A percentile compares a stretch with the other conserved stretches of the same genome.
These are phyloP conservation scores for Sterrhoptilus dennistouni DNA, from an alignment of 2,113 vertebrate species.

Conservation along the genomic window DNA sequence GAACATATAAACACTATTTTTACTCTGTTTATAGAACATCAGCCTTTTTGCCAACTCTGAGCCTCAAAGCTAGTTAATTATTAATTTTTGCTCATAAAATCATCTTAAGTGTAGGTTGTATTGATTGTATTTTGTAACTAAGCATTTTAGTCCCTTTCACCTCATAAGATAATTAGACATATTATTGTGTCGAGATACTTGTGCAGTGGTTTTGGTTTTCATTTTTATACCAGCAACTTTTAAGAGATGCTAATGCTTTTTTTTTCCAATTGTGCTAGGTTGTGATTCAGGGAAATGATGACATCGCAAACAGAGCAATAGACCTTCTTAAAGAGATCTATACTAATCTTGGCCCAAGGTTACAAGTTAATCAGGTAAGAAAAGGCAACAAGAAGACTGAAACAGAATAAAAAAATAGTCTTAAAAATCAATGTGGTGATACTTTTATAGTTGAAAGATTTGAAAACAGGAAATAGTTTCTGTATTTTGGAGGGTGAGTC, in stretches of 20 bases:
- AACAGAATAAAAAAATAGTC: background rate
- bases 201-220: background rate
- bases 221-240: background rate
- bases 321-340: conserved; percentile 99
- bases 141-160: background rate
- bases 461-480: background rate
- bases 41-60: background rate
- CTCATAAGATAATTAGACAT: background rate
- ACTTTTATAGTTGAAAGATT: background rate
- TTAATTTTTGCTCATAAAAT: background rate
- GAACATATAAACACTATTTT: background rate
- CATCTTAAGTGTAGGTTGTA: background rate
- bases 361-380: conserved; percentile 96
- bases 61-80: background rate
- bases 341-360: conserved; percentile 97
- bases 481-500: background rate
- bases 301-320: conserved; percentile 96
- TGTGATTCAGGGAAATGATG: conserved; percentile 98
- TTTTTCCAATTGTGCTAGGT: conserved; percentile 75
- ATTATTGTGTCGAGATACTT: background rate
- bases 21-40: background rate
- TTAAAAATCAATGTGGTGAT: background rate
- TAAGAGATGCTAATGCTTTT: background rate
- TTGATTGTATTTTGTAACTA: background rate
- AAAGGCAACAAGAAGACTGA: background rate